Evolutionary conservation across 2,888 invertebrate genomes (phyloP), one percentile per base, ranked within the genome.

Genomic region (Hydroisotoma schaefferi): DNA sequence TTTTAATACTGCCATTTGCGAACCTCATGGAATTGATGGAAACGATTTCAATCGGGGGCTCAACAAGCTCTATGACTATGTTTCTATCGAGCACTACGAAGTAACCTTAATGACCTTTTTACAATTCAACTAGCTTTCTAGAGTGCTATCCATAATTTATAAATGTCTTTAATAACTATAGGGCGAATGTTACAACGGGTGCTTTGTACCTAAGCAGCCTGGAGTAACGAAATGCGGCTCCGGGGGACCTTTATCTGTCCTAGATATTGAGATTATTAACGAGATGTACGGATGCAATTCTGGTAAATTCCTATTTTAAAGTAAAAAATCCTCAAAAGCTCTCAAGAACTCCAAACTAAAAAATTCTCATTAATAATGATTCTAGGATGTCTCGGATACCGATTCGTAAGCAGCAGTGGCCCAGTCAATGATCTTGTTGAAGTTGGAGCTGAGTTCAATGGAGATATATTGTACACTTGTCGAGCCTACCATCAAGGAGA

Each of bases 1-100:
- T 8, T 71, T 63, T 49, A 62, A 69, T 46, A 67, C 67, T 1
- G 54, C 38, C 27, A 56, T 68, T 52, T 71, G 71, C 23, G 27
- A 63, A 47, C 63, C 68, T 6, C 69, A 67, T 27, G 67, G 65
- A 18, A 48, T 59, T 12, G 71, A 69, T 38, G 63, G 61, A 2
- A 27, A 60, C 12, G 65, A 69, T 43, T 67, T 64, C 38, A 55
- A 54, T 29, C 12, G 63, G 1, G 68, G 69, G 18, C 55, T 71
- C 10, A 57, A 71, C 44, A 68, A 70, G 51, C 28, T 69, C 26
- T 71, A 71, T 40, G 71, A 71, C 51, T 71, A 67, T 44, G 69
- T 71, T 8, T 65, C 65, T 54, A 68, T 69, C 59, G 67, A 71
- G 40, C 71, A 71, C 40, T 69, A 69, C 57, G 71, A 71, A n/a